phyloP scores from a whole-genome alignment of 2,888 invertebrate genomes.

The Pterostichus madidus region DNA sequence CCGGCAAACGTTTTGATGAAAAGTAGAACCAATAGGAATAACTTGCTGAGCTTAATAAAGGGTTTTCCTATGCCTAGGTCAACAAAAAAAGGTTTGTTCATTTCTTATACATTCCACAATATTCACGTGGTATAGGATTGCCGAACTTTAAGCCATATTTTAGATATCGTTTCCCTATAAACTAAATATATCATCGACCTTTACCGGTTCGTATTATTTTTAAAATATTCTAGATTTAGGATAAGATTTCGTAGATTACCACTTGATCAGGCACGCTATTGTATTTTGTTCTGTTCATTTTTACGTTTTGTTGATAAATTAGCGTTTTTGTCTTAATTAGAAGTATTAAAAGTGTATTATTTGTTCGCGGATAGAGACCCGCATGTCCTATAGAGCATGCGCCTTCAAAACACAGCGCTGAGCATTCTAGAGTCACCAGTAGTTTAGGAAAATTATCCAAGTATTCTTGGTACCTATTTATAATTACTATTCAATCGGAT shows the following conservation, averaged over 20 bases:
- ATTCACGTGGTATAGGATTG: slow-evolving; percentile 49
- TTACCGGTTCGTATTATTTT: slow-evolving; percentile 62
- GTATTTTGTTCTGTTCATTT: slow-evolving; percentile 44
- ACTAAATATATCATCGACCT: slow-evolving; percentile 50
- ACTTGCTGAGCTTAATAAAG: slow-evolving; percentile 36
- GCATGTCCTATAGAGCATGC: slow-evolving; percentile 67
- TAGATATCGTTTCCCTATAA: slow-evolving; percentile 40
- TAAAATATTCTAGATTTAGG: slow-evolving; percentile 29
- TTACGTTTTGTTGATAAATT: slow-evolving; percentile 49
- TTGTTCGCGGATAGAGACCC: slow-evolving; percentile 60
- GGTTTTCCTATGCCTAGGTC: slow-evolving; percentile 49
- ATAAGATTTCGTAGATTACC: slow-evolving; percentile 53
- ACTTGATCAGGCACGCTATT: slow-evolving; percentile 63
- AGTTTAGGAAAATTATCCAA: slow-evolving; percentile 62
- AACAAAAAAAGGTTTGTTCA: slow-evolving; percentile 36
- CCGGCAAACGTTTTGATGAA: slow-evolving; percentile 63
- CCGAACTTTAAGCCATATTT: slow-evolving; percentile 48
- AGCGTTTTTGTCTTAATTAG: slow-evolving; percentile 49
- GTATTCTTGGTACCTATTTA: slow-evolving; percentile 34
- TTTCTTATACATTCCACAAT: slow-evolving; percentile 13
- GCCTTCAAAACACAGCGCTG: slow-evolving; percentile 66
- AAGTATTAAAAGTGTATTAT: slow-evolving; percentile 48
- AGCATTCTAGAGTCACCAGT: slow-evolving; percentile 66
- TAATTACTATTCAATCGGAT: slow-evolving; percentile 49
- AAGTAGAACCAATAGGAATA: slow-evolving; percentile 34